Evolutionary conservation across 2,888 invertebrate genomes (phyloP).

Genomic region (Brenthis ino): DNA sequence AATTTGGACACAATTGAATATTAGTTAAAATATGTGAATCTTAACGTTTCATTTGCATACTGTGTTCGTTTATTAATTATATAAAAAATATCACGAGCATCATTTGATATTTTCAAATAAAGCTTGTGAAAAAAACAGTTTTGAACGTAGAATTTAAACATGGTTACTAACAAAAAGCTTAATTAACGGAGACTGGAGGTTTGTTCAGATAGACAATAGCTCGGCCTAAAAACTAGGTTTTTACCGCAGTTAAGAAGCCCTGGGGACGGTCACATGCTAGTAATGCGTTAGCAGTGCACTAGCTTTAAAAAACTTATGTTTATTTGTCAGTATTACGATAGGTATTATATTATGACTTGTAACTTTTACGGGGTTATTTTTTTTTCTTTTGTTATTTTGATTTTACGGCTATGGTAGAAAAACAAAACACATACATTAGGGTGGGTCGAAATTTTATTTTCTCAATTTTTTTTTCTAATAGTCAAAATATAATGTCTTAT

Average conservation of each 20-base stretch:
- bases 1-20: no score
- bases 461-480: no score
- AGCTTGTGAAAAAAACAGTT: constrained; percentile 26
- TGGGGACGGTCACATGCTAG: constrained; percentile 32
- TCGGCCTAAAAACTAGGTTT: constrained; percentile 37
- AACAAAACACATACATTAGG: neutral
- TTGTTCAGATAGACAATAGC: constrained; percentile 38
- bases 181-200: constrained; percentile 40
- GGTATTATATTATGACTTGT: neutral
- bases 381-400: no score
- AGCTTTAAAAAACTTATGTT: constrained; percentile 29
- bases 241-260: constrained; percentile 36
- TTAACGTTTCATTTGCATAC: no score
- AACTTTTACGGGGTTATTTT: neutral
- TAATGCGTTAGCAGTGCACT: constrained; percentile 30
- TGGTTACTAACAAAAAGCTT: constrained; percentile 43
- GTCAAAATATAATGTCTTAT: no score
- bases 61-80: neutral
- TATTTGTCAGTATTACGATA: constrained; percentile 27
- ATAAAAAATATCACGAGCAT: neutral
- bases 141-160: constrained; percentile 41
- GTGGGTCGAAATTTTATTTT: no score
- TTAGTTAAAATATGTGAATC: no score
- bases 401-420: neutral
- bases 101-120: constrained; percentile 18